A percentile compares a stretch with the other conserved stretches of the same genome.
Conservation (phyloP, 2,888 invertebrate genomes). For the Sthenelais limicola region DNA sequence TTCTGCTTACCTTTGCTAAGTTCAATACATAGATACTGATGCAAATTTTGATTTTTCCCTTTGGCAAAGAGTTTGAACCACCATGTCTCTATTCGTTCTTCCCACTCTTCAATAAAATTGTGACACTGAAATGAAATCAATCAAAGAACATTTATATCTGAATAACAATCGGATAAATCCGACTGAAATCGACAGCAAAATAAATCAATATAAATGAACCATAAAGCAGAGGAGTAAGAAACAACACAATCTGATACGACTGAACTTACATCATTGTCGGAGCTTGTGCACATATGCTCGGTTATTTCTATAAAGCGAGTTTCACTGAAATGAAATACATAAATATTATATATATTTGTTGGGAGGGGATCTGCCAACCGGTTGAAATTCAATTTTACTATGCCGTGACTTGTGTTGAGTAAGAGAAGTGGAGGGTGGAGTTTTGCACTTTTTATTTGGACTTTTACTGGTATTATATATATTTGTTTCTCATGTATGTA, state of each 20-base stretch:
- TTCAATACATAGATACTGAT: conserved; percentile 85
- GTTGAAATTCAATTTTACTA: too few species aligned
- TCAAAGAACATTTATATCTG: not conserved
- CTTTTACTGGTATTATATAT: too few species aligned
- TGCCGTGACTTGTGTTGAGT: too few species aligned
- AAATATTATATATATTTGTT: too few species aligned
- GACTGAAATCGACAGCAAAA: not conserved
- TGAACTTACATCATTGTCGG: conserved; percentile 39
- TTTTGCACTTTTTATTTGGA: too few species aligned
- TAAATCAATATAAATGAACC: not conserved
- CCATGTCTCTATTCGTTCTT: conserved; percentile 88
- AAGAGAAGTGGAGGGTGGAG: too few species aligned
- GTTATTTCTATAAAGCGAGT: conserved; percentile 92
- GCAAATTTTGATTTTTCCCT: conserved; percentile 77
- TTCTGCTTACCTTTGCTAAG: conserved; percentile 74
- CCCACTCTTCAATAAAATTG: conserved; percentile 84
- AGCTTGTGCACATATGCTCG: conserved; percentile 86
- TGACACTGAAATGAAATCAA: conserved; percentile 80
- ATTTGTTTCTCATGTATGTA: too few species aligned
- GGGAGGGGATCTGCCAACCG: too few species aligned
- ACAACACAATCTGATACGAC: too few species aligned
- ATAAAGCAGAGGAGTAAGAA: not conserved
- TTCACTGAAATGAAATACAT: conserved; percentile 78
- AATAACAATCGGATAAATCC: not conserved
- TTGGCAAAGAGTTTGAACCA: conserved; percentile 81